Evolutionary conservation across 2,113 vertebrate species (phyloP), one percentile per base, ranked within the genome.

Genomic region (Trematomus loennbergii): DNA sequence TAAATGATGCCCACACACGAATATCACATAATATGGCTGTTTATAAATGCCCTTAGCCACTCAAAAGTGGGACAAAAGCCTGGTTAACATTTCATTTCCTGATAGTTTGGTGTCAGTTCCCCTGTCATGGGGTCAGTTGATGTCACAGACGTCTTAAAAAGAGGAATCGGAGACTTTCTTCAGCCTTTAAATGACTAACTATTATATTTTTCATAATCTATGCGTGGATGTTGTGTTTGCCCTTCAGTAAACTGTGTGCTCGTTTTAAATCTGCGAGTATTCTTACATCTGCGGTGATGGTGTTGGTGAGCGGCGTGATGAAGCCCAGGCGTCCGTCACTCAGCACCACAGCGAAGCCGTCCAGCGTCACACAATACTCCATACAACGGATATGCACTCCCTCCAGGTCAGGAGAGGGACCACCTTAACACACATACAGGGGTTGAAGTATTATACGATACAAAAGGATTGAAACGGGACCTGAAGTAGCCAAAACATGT

Each of bases 301-400:
- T 96, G 93, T 93, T 97, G 72, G 96, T 96, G 57, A 97, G 92
- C 0, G 98, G 97, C 12, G 97, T 97, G 91, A 99, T 97, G 87
- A 99, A 99, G 75, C 97, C 98, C 87, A 99, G 93, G 75, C 97
- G 96, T 13, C 98, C 98, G 64, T 99, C 98, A 49, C 97, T 96
- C 86, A 99, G 97, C 20, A 99, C 97, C 71, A 97, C 97, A 50
- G 97, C 98, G 83, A 99, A 99, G 15, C 98, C 98, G 79, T 97
- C 97, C 78, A 99, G 96, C 0, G 97, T 99, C 59, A 96, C 93
- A 87, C 97, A 99, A 72, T 98, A 99, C 87, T 98, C 97, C 97
- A 99, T 98, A 77, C 97, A 96, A 84, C 86, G 89, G 87, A 99
- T 94, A 67, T 97, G 89, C 18, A 97, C 94, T 66, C 95, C 95